Evolutionary conservation across 2,888 invertebrate genomes (phyloP).

Genomic region (Tetranychus truncatus): DNA sequence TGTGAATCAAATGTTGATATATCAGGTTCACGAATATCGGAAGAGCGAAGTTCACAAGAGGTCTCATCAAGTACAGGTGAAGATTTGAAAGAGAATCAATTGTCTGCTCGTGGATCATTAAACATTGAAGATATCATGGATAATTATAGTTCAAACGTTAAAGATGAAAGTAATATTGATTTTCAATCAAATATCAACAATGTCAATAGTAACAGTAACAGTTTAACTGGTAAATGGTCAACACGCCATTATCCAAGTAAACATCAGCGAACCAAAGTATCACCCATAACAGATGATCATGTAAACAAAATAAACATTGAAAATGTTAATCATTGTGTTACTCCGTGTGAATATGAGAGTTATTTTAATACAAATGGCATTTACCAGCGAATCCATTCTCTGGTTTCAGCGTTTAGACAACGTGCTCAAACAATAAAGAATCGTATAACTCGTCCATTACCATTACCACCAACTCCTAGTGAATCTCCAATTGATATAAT

Average conservation of each 20-base stretch:
- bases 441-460: background rate
- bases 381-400: background rate
- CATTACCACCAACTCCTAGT: background rate
- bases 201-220: background rate
- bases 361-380: background rate
- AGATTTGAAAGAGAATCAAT: background rate
- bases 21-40: background rate
- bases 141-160: background rate
- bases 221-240: background rate
- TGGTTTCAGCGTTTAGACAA: background rate
- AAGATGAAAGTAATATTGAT: background rate
- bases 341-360: too few species aligned
- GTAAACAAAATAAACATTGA: background rate
- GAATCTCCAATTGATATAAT: background rate
- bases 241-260: background rate
- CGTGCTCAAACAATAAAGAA: slow-evolving; percentile 8
- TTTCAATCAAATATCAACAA: background rate
- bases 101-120: background rate
- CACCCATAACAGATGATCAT: background rate
- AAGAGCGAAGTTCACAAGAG: background rate
- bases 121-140: background rate
- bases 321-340: too few species aligned
- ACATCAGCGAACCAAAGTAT: background rate
- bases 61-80: background rate
- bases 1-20: background rate